Base-by-base conservation (phyloP, 1,140 invertebrate genomes). In the Cylas formicarius region DNA sequence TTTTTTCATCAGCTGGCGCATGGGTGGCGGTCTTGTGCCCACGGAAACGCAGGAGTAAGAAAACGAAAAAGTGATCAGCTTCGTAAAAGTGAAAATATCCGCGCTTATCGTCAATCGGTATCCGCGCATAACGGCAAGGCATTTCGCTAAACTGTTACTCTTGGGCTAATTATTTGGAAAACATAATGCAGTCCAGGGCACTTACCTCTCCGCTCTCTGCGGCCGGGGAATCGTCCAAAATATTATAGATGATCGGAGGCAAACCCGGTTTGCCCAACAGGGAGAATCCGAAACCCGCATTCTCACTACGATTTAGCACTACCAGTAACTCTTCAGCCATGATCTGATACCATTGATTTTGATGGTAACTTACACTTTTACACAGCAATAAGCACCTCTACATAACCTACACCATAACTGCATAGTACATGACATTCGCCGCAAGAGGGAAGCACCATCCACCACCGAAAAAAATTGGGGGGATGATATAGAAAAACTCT, bases 191-290 rank as follows among this genome's bases (percentile, higher is more conserved):
- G n/a, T n/a, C n/a, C n/a, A n/a, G n/a, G 29, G 31, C 17, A 70
- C 78, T 81, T 77, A 90, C 87, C 82, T 88, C 79, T 66, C 85
- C 85, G 67, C 84, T 84, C 63, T 84, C 81, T 55, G 86, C 86
- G 46, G 87, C 87, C 61, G 88, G 87, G 53, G 88, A 91, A 70
- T 90, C 86, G 69, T 90, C 86, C 60, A 88, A 76, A 62, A 92
- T 89, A 70, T 90, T 82, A 72, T 90, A 90, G 66, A 92, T 88
- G 65, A 90, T 84, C 63, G 89, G 88, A 60, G 88, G 87, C 63
- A 88, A 77, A 65, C 85, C 86, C 58, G 84, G 83, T 68, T 85
- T 84, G 48, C 87, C 85, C 59, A 91, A 76, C 53, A 92, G 71
- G 55, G 86, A 90, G 74, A 92, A 90, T 57, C 88, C 88, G 65